A percentile compares a stretch with the other conserved stretches of the same genome.
Conservation (phyloP, 2,797 vertebrate species). For the Lagocephalus sceleratus region DNA sequence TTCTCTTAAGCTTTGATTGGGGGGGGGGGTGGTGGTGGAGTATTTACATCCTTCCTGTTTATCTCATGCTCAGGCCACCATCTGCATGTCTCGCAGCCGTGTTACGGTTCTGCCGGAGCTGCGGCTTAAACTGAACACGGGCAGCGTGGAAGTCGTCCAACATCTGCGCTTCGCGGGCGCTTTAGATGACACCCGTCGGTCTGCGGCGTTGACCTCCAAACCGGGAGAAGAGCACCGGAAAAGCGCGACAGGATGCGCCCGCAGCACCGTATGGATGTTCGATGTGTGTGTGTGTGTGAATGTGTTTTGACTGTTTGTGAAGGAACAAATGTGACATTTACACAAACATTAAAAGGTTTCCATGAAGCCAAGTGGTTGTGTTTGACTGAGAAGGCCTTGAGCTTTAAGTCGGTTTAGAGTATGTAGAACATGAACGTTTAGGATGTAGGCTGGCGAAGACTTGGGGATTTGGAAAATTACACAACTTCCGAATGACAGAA, state of each 20-base stretch:
- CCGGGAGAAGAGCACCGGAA: too few relatives aligned
- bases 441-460: too few relatives aligned
- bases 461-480: too few relatives aligned
- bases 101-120: conserved; percentile 45
- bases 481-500: too few relatives aligned
- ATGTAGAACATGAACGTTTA: too few relatives aligned
- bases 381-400: too few relatives aligned
- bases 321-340: background rate
- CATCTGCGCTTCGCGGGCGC: conserved; percentile 41
- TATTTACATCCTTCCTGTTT: conserved; percentile 48
- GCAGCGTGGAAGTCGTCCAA: conserved; percentile 29
- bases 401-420: too few relatives aligned
- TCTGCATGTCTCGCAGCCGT: conserved; percentile 45
- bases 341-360: background rate
- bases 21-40: conserved; percentile 33
- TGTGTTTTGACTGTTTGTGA: background rate
- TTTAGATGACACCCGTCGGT: background rate
- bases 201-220: too few relatives aligned
- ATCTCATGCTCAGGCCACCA: conserved; percentile 44
- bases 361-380: too few relatives aligned
- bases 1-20: conserved; percentile 4
- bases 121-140: conserved; percentile 13
- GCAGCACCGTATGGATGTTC: background rate
- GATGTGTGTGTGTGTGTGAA: too few relatives aligned
- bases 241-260: too few relatives aligned